A percentile compares a stretch with the other conserved stretches of the same genome.
Conservation (phyloP, 2,888 invertebrate genomes). For the Campoplex capitator region DNA sequence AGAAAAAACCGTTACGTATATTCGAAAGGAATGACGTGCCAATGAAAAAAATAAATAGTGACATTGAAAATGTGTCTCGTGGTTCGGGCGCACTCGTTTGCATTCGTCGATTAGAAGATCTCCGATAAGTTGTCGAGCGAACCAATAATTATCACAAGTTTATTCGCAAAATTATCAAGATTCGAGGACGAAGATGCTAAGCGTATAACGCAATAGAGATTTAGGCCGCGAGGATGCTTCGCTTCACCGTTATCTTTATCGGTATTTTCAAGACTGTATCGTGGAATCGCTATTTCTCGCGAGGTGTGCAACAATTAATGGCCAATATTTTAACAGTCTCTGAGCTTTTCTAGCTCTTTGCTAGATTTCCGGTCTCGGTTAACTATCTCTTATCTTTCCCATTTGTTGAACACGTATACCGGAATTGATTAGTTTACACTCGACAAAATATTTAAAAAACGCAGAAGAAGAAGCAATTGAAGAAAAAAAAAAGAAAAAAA, state of each 20-base stretch:
- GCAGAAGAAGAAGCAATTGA: not conserved
- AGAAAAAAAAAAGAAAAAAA: not conserved
- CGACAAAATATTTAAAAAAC: conserved; percentile 1
- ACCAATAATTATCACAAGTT: conserved; percentile 46
- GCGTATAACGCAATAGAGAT: conserved; percentile 34
- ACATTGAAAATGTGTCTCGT: not conserved
- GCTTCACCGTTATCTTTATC: conserved; percentile 73
- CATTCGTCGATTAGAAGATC: conserved; percentile 45
- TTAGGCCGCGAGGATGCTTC: conserved; percentile 56
- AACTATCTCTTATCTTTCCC: conserved; percentile 73
- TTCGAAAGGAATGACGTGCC: not conserved
- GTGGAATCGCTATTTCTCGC: conserved; percentile 47
- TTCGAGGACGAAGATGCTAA: conserved; percentile 33
- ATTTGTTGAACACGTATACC: conserved; percentile 62
- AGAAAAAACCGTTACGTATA: not conserved
- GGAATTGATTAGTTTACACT: not conserved
- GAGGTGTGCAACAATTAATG: conserved; percentile 58
- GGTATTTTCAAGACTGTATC: conserved; percentile 40
- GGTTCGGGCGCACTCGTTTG: conserved; percentile 7
- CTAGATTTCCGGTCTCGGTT: conserved; percentile 73
- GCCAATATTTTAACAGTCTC: conserved; percentile 48
- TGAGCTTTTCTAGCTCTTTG: conserved; percentile 33
- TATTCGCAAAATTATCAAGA: conserved; percentile 46
- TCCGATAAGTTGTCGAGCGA: conserved; percentile 38
- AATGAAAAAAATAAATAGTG: not conserved